Conservation (phyloP, 2,888 invertebrate species). For the Sarcophaga variegata region DNA sequence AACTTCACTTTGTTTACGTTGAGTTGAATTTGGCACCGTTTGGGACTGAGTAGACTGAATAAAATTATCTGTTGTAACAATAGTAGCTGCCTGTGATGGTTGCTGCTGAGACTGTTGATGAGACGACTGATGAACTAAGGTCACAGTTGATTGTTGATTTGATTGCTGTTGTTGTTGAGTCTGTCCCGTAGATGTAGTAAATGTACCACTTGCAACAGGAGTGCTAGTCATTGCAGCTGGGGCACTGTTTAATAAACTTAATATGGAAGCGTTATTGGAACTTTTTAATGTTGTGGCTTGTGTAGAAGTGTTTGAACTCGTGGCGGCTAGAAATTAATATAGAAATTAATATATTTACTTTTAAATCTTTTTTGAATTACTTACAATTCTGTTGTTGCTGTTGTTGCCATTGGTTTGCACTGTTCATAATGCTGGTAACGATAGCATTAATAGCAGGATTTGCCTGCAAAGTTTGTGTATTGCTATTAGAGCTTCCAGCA, state of each 20-base stretch:
- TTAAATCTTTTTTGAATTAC: slow-evolving; percentile 5
- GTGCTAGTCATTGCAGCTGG: slow-evolving; percentile 88
- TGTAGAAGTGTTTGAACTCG: slow-evolving; percentile 61
- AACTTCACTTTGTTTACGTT: slow-evolving; percentile 80
- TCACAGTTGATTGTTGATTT: slow-evolving; percentile 72
- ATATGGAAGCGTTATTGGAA: slow-evolving; percentile 86
- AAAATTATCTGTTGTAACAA: slow-evolving; percentile 75
- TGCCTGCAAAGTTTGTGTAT: slow-evolving; percentile 77
- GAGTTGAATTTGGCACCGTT: slow-evolving; percentile 70
- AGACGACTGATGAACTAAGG: slow-evolving; percentile 76
- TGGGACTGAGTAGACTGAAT: slow-evolving; percentile 75
- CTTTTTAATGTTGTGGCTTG: slow-evolving; percentile 73
- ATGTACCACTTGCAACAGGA: slow-evolving; percentile 82
- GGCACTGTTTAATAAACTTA: slow-evolving; percentile 90
- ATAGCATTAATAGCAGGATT: slow-evolving; percentile 88
- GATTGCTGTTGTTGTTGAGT: slow-evolving; percentile 73
- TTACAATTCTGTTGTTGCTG: slow-evolving; percentile 77
- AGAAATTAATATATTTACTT: not conserved
- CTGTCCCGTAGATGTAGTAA: slow-evolving; percentile 76
- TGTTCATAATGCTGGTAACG: slow-evolving; percentile 91
- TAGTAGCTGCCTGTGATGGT: slow-evolving; percentile 72
- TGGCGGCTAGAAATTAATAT: slow-evolving; percentile 39
- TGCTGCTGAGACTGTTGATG: slow-evolving; percentile 74
- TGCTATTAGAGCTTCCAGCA: slow-evolving; percentile 62
- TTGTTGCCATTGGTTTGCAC: slow-evolving; percentile 91